Percentiles rank a stretch among this genome's conserved stretches.
Evolutionary conservation across 2,797 vertebrate species (phyloP).

Genomic region (Clamator glandarius): DNA sequence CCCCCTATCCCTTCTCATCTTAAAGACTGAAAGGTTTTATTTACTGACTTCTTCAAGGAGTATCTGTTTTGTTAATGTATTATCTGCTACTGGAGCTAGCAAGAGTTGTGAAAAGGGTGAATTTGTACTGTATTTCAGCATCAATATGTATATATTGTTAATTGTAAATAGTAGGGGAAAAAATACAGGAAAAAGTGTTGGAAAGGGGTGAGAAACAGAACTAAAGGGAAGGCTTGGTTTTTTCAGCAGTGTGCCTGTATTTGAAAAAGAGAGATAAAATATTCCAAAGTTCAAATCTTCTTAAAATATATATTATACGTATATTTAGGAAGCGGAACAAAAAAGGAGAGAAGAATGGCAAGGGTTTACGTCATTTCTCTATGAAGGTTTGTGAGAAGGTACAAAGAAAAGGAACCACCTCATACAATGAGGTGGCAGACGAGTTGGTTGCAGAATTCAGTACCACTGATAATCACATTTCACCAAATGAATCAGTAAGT

Average conservation of each 20-base stretch:
- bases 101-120: not conserved
- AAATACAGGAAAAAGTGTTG: not conserved
- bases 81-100: not conserved
- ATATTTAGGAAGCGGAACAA: conserved; percentile 80
- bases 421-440: conserved; percentile 98
- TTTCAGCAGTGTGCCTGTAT: conserved; percentile 16
- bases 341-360: conserved; percentile 99
- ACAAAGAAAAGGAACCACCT: conserved; percentile 97
- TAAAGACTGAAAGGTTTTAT: not conserved
- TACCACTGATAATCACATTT: conserved; percentile 94
- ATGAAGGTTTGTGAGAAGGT: conserved; percentile 99
- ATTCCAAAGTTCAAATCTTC: conserved; percentile 46
- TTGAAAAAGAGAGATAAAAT: conserved; percentile 32
- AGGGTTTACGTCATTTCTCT: conserved; percentile 97
- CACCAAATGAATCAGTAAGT: conserved; percentile 94
- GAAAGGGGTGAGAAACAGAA: not conserved
- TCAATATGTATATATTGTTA: not conserved
- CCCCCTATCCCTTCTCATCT: not conserved
- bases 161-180: not conserved
- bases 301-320: conserved; percentile 49
- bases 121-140: not conserved
- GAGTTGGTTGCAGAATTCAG: conserved; percentile 98
- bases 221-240: not conserved
- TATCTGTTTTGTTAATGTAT: not conserved
- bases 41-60: not conserved